Evolutionary conservation across 37 sponge, comb jelly and placozoan species (phyloP), one percentile per base, ranked within the genome.

Genomic region (Chondrilla cf. caribensis): DNA sequence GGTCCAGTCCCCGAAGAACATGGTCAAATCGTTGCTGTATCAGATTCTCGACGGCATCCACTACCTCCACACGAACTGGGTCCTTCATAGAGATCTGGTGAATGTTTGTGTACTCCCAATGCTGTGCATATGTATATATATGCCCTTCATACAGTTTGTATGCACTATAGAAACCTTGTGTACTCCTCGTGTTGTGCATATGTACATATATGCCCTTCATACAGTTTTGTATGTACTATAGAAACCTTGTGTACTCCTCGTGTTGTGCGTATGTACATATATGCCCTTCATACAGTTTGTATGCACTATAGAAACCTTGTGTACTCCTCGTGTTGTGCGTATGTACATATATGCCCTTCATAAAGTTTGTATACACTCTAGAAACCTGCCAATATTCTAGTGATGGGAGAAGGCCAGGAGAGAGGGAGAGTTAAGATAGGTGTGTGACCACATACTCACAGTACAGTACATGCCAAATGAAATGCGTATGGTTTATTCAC

Each of bases 311-410:
- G n/a, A n/a, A n/a, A n/a, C n/a, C n/a, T n/a, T n/a, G n/a, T n/a
- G n/a, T n/a, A n/a, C n/a, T 54, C 17, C 17, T 11, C 57, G 17
- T 54, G 57, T 11, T 54, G 57, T 54, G 57, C 17, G 11, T 47
- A 47, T 11, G 51, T 47, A 47, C 51, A 47, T 47, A 47, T 47
- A 11, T 47, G 11, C 51, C 6, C 51, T 47, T 6, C 11, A 6
- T 47, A 47, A 6, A 47, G 11, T 47, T 47, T 11, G n/a, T n/a
- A n/a, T n/a, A n/a, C n/a, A n/a, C n/a, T 11, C 9, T 11, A 91
- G 95, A 97, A 97, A 95, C 98, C 98, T 68, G 98, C 98, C 64
- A 97, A 97, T 42, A 97, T 97, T 62, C 85, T 97, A 24, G 98
- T 97, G 33, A 97, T 97, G 98, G 98, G 98, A 31, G 98, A 97